Base-by-base conservation (phyloP, 2,797 vertebrate genomes). In the Gobio occitaniae region DNA sequence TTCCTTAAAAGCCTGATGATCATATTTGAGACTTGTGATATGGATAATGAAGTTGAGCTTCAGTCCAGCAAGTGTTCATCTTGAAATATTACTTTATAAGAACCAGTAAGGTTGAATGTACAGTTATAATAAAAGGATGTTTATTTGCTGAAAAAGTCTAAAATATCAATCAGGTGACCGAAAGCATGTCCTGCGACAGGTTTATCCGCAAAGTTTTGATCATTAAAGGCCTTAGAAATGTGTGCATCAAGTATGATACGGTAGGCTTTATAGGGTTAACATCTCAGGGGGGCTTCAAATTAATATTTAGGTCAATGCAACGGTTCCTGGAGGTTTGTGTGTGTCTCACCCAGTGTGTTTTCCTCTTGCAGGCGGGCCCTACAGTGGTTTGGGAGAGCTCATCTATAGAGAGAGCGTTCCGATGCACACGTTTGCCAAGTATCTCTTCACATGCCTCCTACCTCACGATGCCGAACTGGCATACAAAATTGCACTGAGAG, bases 361-460 rank as follows among this genome's bases (percentile, higher is more conserved):
- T 44, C 41, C 50, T 61, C 48, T 70, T 44, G 19, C 93, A 99
- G 98, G 97, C 91, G 98, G 98, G 91, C 97, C 97, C 69, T 99
- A 98, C 91, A 98, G 97, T 90, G 98, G 97, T 93, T 95, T 99
- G 91, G 98, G 98, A n/a, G 97, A 99, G 93, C 91, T 98, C 36
- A 94, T 97, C 87, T 96, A 98, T 93, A 96, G 97, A 95, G 98
- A 99, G 93, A 99, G 97, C 0, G 97, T 99, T 95, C 97, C 98
- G 92, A 99, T 99, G 98, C 98, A 99, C 96, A 98, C 97, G 15
- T 99, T 97, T 94, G 97, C 97, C 97, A 98, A 98, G 96, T 98
- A 97, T 96, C 97, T 99, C 63, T 99, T 99, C 96, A 97, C 97
- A 92, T 97, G 95, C 90, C 97, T 99, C 96, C 97, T 99, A 98